Evolutionary conservation across 2,888 invertebrate genomes (phyloP), one percentile per base, ranked within the genome.

Genomic region (Athalia rosae): DNA sequence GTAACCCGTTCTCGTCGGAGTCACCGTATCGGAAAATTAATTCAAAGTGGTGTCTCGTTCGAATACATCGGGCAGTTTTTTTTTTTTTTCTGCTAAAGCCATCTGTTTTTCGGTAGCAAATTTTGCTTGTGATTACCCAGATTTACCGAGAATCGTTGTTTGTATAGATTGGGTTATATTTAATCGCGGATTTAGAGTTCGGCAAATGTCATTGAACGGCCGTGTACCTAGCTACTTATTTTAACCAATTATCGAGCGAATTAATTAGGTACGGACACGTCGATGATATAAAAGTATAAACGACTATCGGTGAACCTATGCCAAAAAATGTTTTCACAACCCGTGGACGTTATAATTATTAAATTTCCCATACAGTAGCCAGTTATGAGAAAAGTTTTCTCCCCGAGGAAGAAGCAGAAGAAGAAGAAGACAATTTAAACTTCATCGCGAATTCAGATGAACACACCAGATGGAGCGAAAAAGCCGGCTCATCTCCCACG

Each of bases 141-240:
- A 28, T 28, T 13, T 59, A 13, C 8, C 28, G 45, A 64, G n/a
- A 9, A 64, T 28, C 28, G 28, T 7, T 15, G 59, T 48, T 77
- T 59, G 43, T 47, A 53, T 63, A 71, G 58, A 69, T 61, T 53
- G 45, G 62, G 3, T 15, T 56, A 78, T 47, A 63, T 67, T 63
- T 69, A 50, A 41, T 64, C 45, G 62, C 28, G 28, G 62, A 59
- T 78, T 76, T 79, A 63, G 77, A 59, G 67, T 58, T 77, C 76
- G 11, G 59, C 73, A 66, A 63, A 53, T 78, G 79, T 69, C 76
- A 71, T 81, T 81, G 79, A 81, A 79, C 73, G 79, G 15, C 15
- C n/a, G 9, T 9, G 4, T 15, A 45, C 41, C 28, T 67, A 67
- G 50, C n/a, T 45, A 62, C 43, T 11, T 41, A 41, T 45, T 6